A percentile compares a stretch with the other conserved stretches of the same genome.
Evolutionary conservation across 2,888 invertebrate genomes (phyloP).

Genomic region (Spodoptera picta): DNA sequence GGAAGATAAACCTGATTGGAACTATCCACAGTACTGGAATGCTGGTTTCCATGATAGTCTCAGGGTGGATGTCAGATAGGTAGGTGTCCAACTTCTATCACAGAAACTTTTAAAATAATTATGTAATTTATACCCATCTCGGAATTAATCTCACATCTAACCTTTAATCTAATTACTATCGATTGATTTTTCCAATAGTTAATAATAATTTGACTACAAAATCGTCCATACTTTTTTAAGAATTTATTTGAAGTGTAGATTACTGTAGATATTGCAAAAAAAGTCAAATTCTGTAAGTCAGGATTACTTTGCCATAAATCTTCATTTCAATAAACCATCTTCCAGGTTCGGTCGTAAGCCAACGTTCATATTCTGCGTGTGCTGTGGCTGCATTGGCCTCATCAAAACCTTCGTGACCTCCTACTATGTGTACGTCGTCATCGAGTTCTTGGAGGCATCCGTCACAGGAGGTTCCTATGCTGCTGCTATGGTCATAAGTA

Average conservation of each 20-base stretch:
- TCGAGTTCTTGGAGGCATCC: slow-evolving; percentile 76
- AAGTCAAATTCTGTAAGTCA: too few relatives aligned
- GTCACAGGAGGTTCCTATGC: slow-evolving; percentile 73
- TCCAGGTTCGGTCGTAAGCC: slow-evolving; percentile 79
- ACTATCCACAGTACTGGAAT: slow-evolving; percentile 76
- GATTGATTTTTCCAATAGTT: too few relatives aligned
- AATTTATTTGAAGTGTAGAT: too few relatives aligned
- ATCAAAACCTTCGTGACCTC: slow-evolving; percentile 72
- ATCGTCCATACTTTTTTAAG: too few relatives aligned
- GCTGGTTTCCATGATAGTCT: slow-evolving; percentile 72
- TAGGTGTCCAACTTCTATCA: slow-evolving; percentile 43
- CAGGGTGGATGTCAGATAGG: slow-evolving; percentile 77
- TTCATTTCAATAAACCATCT: slow-evolving; percentile 6
- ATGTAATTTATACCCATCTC: too few relatives aligned
- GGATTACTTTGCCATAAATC: too few relatives aligned
- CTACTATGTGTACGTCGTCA: slow-evolving; percentile 68
- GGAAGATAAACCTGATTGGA: slow-evolving; percentile 75
- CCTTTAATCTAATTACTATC: too few relatives aligned
- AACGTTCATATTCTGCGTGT: slow-evolving; percentile 70
- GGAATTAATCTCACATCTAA: too few relatives aligned
- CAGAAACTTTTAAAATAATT: too few relatives aligned
- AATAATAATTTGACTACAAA: too few relatives aligned
- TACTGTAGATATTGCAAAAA: too few relatives aligned
- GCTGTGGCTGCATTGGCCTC: slow-evolving; percentile 70
- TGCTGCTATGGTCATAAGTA: slow-evolving; percentile 74